Conservation (phyloP, 2,888 invertebrate species). For the Drosophila mimetica region DNA sequence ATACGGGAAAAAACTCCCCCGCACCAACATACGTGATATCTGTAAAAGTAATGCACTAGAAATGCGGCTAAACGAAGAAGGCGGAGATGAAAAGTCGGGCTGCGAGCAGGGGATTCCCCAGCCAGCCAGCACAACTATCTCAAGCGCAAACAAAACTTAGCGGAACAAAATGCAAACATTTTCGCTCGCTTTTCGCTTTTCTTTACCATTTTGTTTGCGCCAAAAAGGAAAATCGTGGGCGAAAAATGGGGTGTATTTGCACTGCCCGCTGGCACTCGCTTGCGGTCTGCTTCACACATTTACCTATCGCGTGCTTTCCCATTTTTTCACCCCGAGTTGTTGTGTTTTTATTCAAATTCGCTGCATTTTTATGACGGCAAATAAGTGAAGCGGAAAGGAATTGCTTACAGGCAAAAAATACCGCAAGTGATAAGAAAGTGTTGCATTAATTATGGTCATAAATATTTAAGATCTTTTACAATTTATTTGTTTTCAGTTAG, state of each 20-base stretch:
- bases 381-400: constrained; percentile 37
- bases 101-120: constrained; percentile 13
- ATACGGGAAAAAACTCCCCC: neutral
- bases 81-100: constrained; percentile 27
- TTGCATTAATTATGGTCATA: constrained; percentile 34
- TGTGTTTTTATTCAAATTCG: constrained; percentile 32
- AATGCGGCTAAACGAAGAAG: constrained; percentile 22
- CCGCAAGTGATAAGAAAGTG: constrained; percentile 31
- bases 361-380: constrained; percentile 37
- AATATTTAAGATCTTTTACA: neutral
- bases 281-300: constrained; percentile 38
- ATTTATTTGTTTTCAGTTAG: neutral
- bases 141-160: constrained; percentile 48
- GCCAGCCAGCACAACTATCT: constrained; percentile 47
- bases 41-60: constrained; percentile 34
- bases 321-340: neutral
- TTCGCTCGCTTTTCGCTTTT: constrained; percentile 21
- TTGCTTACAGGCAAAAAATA: constrained; percentile 27
- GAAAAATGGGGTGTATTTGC: constrained; percentile 11
- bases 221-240: constrained; percentile 6
- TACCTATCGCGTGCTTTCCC: constrained; percentile 30
- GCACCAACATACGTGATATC: constrained; percentile 14
- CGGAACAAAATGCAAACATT: constrained; percentile 47
- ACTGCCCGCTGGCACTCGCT: constrained; percentile 35
- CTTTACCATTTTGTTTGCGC: constrained; percentile 15